Conservation (phyloP, 2,797 vertebrate species). For the Sebastes trivittatus region DNA sequence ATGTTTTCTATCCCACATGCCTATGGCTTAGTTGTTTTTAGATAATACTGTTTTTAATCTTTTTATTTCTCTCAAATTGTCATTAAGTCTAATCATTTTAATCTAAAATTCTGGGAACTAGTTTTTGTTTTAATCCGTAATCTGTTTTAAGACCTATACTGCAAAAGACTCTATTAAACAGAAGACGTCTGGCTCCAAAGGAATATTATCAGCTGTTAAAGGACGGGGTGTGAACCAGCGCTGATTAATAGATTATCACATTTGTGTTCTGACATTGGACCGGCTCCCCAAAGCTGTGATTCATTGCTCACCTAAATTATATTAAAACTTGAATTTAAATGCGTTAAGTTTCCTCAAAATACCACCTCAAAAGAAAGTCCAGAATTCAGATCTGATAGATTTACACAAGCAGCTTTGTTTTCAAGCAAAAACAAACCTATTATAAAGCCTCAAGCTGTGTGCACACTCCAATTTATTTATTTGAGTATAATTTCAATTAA, state of each 20-base stretch:
- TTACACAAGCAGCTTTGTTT: constrained; percentile 16
- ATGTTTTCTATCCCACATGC: constrained; percentile 87
- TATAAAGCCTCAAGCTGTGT: constrained; percentile 38
- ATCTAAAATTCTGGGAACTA: constrained; percentile 23
- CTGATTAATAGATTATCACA: constrained; percentile 35
- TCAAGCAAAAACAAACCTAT: constrained; percentile 16
- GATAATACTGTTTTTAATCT: constrained; percentile 80
- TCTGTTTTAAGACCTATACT: neutral
- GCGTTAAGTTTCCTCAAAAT: neutral
- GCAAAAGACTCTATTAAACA: constrained; percentile 12
- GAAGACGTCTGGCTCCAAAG: neutral
- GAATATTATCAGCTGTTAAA: constrained; percentile 18
- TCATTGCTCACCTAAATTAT: constrained; percentile 4
- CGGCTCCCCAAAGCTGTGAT: constrained; percentile 19
- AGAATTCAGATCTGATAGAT: constrained; percentile 18
- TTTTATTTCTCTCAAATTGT: constrained; percentile 76
- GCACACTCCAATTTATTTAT: constrained; percentile 19
- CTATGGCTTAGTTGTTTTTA: constrained; percentile 83
- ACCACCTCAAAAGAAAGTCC: neutral
- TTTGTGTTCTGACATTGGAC: constrained; percentile 12
- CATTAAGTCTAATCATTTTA: constrained; percentile 59
- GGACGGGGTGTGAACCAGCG: neutral
- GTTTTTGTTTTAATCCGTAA: too few species aligned
- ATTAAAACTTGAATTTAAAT: constrained; percentile 17
- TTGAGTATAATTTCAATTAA: constrained; percentile 36